These are phyloP conservation scores for Petaurus breviceps DNA, from an alignment of 2,113 vertebrate genomes.

Conservation along the genomic window DNA sequence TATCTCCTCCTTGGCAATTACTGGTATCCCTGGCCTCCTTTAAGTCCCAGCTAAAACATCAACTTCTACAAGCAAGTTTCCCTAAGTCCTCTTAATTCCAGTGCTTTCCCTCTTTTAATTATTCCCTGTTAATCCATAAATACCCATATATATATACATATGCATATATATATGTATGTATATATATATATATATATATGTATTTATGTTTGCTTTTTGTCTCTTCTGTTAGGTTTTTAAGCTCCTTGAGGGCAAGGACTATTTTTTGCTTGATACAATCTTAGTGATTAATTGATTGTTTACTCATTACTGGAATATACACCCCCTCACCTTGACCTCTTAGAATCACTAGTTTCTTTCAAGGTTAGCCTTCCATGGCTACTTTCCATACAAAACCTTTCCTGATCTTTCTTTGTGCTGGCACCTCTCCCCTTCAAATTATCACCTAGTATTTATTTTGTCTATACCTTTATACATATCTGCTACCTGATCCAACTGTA, in stretches of 20 bases:
- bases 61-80: too few relatives aligned
- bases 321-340: neutral
- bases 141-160: neutral
- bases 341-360: neutral
- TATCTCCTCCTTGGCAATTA: too few relatives aligned
- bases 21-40: too few relatives aligned
- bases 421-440: neutral
- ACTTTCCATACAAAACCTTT: neutral
- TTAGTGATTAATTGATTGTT: neutral
- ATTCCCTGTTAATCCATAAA: neutral
- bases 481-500: too few relatives aligned
- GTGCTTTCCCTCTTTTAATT: neutral
- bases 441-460: neutral
- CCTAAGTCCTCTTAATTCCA: too few relatives aligned
- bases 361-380: neutral
- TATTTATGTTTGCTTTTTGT: too few relatives aligned
- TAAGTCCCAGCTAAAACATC: too few relatives aligned
- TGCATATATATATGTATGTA: too few relatives aligned
- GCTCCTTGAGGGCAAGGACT: neutral
- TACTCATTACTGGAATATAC: neutral
- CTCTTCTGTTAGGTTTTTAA: neutral
- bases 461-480: neutral
- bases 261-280: neutral
- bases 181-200: too few relatives aligned
- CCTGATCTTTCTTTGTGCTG: neutral